These are phyloP conservation scores for Hemicordylus capensis DNA, from an alignment of 2,113 vertebrate genomes.

Conservation along the genomic window DNA sequence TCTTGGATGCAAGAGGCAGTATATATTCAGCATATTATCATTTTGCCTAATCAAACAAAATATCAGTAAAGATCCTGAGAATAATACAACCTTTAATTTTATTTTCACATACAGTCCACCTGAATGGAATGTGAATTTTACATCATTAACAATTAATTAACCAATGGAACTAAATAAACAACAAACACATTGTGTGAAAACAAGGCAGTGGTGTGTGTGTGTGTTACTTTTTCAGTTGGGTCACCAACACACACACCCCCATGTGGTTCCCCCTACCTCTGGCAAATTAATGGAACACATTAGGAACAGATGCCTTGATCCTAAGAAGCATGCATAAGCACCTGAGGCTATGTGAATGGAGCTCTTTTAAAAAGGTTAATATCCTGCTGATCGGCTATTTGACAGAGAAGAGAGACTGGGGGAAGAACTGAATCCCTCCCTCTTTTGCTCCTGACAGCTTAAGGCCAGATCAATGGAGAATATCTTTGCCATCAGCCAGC, in stretches of 20 bases:
- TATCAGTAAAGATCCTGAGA: slow-evolving; percentile 35
- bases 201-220: neutral
- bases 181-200: neutral
- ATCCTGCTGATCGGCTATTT: neutral
- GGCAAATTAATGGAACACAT: neutral
- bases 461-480: neutral
- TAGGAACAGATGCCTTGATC: neutral
- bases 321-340: neutral
- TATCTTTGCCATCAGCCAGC: neutral
- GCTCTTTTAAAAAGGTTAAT: neutral
- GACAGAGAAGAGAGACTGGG: too few species aligned
- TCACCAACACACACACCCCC: too few species aligned
- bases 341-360: neutral
- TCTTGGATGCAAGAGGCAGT: slow-evolving; percentile 6
- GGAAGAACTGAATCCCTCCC: neutral
- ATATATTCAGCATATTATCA: slow-evolving; percentile 44
- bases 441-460: neutral
- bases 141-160: slow-evolving; percentile 59
- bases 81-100: slow-evolving; percentile 52
- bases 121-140: slow-evolving; percentile 40
- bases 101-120: slow-evolving; percentile 40
- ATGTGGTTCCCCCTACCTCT: neutral
- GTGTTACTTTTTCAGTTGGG: too few species aligned
- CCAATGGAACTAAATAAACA: neutral
- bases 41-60: slow-evolving; percentile 40